Evolutionary conservation across 2,888 invertebrate species (phyloP).

Genomic region (Cremastinae sp.): DNA sequence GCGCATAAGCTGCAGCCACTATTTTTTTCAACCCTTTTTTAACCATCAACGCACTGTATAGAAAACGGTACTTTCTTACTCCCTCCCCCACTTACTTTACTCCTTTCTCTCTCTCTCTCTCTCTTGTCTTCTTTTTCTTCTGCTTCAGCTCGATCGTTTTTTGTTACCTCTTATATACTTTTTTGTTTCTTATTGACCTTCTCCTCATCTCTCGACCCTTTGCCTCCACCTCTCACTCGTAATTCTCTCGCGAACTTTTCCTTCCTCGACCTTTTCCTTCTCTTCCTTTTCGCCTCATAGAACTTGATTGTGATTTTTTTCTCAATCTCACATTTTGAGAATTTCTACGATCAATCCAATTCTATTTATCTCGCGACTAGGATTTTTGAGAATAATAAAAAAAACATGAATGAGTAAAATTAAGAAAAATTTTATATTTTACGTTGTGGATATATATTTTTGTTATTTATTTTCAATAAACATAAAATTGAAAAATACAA

Average conservation of each 20-base stretch:
- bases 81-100: constrained; percentile 48
- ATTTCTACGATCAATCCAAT: too few species aligned
- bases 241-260: constrained; percentile 35
- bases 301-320: constrained; percentile 27
- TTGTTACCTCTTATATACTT: constrained; percentile 29
- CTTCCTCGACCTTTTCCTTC: constrained; percentile 69
- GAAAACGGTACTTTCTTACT: constrained; percentile 71
- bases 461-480: too few species aligned
- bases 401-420: too few species aligned
- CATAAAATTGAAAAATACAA: too few species aligned
- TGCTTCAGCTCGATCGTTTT: constrained; percentile 21
- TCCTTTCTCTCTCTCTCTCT: constrained; percentile 23
- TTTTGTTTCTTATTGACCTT: constrained; percentile 58
- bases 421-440: too few species aligned
- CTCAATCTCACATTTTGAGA: constrained; percentile 1
- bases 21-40: constrained; percentile 77
- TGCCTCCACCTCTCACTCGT: constrained; percentile 38
- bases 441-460: too few species aligned
- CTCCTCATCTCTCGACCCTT: constrained; percentile 50
- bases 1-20: constrained; percentile 78
- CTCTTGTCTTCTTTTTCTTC: constrained; percentile 34
- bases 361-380: too few species aligned
- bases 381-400: too few species aligned
- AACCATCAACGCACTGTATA: constrained; percentile 74
- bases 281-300: constrained; percentile 42